These are phyloP conservation scores for Apogon hyalosoma DNA, from an alignment of 2,797 vertebrate genomes.

Conservation along the genomic window DNA sequence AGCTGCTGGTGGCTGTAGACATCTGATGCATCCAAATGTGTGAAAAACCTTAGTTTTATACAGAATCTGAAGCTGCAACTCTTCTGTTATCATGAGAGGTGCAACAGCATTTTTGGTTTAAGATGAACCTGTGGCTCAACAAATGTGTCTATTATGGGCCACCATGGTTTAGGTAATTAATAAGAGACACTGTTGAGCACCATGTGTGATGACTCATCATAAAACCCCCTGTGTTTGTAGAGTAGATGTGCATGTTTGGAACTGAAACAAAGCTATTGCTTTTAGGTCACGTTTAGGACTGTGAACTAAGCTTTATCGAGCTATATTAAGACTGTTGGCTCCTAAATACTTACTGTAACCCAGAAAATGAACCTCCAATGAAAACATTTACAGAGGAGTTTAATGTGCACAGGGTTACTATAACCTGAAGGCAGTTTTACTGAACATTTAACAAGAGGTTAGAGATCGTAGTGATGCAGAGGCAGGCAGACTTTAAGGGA, in stretches of 20 bases:
- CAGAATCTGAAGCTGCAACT: too few relatives aligned
- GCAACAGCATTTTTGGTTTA: too few relatives aligned
- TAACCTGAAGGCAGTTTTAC: neutral
- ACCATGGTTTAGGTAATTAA: too few relatives aligned
- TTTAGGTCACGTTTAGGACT: neutral
- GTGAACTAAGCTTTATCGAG: neutral
- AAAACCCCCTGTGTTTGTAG: neutral
- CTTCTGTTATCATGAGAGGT: too few relatives aligned
- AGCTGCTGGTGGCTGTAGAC: too few relatives aligned
- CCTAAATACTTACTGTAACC: neutral
- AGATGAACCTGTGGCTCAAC: neutral
- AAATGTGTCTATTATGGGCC: neutral
- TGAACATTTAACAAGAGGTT: slow-evolving; percentile 17
- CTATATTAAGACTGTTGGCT: neutral
- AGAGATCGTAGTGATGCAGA: neutral
- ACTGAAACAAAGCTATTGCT: neutral
- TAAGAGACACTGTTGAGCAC: neutral
- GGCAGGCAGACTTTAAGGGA: neutral
- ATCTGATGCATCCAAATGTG: too few relatives aligned
- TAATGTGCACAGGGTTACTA: slow-evolving; percentile 5
- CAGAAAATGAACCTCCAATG: neutral
- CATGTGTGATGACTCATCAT: neutral
- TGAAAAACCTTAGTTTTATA: too few relatives aligned
- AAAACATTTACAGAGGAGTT: slow-evolving; percentile 2
- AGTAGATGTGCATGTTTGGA: slow-evolving; percentile 6